A percentile compares a stretch with the other conserved stretches of the same genome.
These are phyloP conservation scores for Solen grandis DNA, from an alignment of 1,140 invertebrate species.

Conservation along the genomic window DNA sequence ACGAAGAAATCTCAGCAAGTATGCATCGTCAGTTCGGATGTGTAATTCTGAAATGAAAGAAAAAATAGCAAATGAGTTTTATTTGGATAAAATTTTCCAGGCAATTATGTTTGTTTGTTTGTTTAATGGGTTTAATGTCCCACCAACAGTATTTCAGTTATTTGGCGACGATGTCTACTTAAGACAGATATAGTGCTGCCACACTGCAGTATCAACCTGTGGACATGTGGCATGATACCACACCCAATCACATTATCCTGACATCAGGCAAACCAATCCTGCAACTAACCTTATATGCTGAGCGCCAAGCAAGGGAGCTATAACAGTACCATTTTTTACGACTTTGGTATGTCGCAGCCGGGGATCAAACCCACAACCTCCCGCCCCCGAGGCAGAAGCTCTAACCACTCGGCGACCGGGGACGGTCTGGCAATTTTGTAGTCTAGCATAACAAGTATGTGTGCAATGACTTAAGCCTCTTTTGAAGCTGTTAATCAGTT, in stretches of 20 bases:
- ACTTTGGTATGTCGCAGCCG: not conserved
- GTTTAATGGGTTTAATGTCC: not conserved
- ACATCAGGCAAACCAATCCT: not conserved
- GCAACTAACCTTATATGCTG: not conserved
- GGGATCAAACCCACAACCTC: not conserved
- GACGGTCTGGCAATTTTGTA: not conserved
- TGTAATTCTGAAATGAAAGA: constrained; percentile 66
- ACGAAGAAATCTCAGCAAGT: constrained; percentile 90
- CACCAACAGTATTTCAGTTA: not conserved
- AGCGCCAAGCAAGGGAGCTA: not conserved
- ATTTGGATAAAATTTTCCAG: no score
- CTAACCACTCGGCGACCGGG: not conserved
- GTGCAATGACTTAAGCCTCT: no score
- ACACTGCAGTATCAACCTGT: not conserved
- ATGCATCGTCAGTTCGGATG: constrained; percentile 86
- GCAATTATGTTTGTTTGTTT: no score
- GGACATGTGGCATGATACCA: not conserved
- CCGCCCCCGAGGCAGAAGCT: not conserved
- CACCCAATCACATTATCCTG: not conserved
- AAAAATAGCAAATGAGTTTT: no score
- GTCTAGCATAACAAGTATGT: no score
- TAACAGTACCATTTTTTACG: not conserved
- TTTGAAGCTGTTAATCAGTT: no score
- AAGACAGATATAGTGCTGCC: not conserved
- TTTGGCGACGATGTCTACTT: not conserved